A percentile compares a stretch with the other conserved stretches of the same genome.
Conservation (phyloP, 2,113 vertebrate species). For the cattle (Bos taurus) region ARS-UCD2.0 NC_037345.1:55992501-55993000, state of each 20-base stretch:
- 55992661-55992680: background rate
- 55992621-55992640: background rate
- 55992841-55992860: background rate
- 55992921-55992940: background rate
- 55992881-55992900: background rate
- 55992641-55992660: background rate
- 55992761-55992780: background rate
- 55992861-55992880: background rate
- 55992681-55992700: background rate
- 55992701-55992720: background rate
- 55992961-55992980: background rate
- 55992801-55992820: background rate
- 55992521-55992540: background rate
- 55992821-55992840: background rate
- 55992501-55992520: background rate
- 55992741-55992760: background rate
- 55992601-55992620: fast-evolving
- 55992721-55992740: background rate
- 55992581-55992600: background rate
- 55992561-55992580: background rate
- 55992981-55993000: background rate
- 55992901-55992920: background rate
- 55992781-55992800: background rate
- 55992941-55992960: background rate
- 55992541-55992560: background rate